These are phyloP conservation scores for Psephotus haematonotus DNA, from an alignment of 2,113 vertebrate species.

Conservation along the genomic window DNA sequence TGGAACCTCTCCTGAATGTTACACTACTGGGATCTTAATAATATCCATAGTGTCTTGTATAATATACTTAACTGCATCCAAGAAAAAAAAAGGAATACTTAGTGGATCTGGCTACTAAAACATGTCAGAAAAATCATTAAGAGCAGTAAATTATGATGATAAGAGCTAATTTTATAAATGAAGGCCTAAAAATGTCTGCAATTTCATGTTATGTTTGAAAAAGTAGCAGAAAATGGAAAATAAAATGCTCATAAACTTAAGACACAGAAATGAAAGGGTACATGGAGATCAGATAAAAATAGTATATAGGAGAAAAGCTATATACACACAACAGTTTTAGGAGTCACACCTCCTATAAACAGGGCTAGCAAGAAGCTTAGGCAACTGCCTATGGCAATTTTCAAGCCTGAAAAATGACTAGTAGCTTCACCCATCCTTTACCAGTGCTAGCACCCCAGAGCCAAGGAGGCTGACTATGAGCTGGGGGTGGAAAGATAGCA, in stretches of 20 bases:
- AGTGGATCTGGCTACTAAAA: conserved; percentile 64
- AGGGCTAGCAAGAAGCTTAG: background rate
- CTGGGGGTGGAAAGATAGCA: background rate
- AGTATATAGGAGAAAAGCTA: background rate
- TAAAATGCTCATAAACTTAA: background rate
- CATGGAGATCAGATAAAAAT: background rate
- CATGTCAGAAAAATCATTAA: conserved; percentile 73
- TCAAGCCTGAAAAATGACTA: background rate
- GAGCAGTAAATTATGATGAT: conserved; percentile 67
- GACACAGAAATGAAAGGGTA: background rate
- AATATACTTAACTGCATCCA: conserved; percentile 38
- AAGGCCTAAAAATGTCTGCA: conserved; percentile 45
- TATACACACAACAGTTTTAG: background rate
- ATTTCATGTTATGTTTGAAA: conserved; percentile 7
- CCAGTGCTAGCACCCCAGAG: background rate
- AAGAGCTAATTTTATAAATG: conserved; percentile 70
- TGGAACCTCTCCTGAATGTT: conserved; percentile 24
- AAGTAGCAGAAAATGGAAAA: conserved; percentile 28
- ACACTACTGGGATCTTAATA: background rate
- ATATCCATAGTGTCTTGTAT: conserved; percentile 8
- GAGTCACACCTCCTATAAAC: background rate
- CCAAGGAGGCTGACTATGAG: background rate
- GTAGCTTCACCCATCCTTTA: background rate
- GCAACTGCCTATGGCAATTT: background rate
- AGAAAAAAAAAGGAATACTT: conserved; percentile 65